Conservation (phyloP, 2,113 vertebrate species). For the Lophochroa leadbeateri region DNA sequence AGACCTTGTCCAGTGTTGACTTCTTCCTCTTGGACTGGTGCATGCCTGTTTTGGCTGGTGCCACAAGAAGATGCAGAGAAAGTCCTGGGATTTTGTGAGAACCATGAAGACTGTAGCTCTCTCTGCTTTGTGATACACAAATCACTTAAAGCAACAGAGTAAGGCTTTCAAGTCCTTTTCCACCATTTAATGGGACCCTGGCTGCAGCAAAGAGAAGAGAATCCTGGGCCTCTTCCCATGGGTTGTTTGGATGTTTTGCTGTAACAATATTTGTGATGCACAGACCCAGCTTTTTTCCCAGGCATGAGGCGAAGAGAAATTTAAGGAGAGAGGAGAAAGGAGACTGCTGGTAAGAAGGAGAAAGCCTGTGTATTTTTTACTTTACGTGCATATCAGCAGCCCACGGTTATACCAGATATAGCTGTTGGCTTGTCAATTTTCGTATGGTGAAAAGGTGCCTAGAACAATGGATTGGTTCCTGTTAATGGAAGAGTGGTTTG, state of each 20-base stretch:
- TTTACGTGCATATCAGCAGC: background rate
- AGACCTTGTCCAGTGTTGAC: background rate
- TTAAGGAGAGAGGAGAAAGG: background rate
- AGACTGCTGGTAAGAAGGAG: background rate
- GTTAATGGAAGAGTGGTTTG: background rate
- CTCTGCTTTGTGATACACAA: background rate
- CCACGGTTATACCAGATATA: background rate
- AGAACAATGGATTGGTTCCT: background rate
- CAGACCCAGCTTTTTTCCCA: background rate
- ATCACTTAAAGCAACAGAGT: background rate
- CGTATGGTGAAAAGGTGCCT: background rate
- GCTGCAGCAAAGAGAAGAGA: background rate
- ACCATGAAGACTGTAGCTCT: background rate
- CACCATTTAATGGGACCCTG: background rate
- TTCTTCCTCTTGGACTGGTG: background rate
- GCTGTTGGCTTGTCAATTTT: background rate
- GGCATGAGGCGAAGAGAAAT: background rate
- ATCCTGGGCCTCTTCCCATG: background rate
- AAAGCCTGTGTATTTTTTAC: background rate
- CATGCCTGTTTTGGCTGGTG: fast-evolving
- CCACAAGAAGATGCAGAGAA: background rate
- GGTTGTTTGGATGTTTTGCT: background rate
- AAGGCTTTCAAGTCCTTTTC: background rate
- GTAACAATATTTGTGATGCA: background rate
- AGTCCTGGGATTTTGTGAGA: background rate